Percentiles rank a stretch among this genome's conserved stretches.
Conservation (phyloP, 2,797 vertebrate species). For the Chromobotia macracanthus region DNA sequence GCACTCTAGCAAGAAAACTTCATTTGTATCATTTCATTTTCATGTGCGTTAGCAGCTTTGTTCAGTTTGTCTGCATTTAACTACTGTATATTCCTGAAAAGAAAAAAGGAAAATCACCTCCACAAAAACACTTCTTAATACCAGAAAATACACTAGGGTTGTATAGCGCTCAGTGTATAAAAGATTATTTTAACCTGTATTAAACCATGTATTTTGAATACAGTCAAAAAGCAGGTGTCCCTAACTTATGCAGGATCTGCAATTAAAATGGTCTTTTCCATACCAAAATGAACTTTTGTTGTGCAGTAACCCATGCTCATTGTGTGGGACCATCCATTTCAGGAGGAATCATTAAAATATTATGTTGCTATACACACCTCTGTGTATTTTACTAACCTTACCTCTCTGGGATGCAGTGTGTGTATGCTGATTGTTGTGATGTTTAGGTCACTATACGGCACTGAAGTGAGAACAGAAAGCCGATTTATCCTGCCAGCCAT, state of each 20-base stretch:
- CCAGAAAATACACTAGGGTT: conserved; percentile 69
- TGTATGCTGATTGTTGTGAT: conserved; percentile 81
- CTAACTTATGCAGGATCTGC: conserved; percentile 86
- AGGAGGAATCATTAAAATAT: conserved; percentile 74
- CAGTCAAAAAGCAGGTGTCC: conserved; percentile 72
- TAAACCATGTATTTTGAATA: conserved; percentile 14
- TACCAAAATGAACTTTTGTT: conserved; percentile 76
- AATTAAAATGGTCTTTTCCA: conserved; percentile 74
- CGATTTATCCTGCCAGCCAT: conserved; percentile 78
- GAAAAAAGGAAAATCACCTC: conserved; percentile 82
- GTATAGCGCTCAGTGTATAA: conserved; percentile 57
- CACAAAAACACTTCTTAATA: conserved; percentile 85
- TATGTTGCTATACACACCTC: conserved; percentile 75
- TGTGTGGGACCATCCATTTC: conserved; percentile 82
- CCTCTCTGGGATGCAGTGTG: conserved; percentile 63
- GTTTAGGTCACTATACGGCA: conserved; percentile 83
- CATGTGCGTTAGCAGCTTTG: conserved; percentile 75
- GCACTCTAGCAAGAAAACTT: conserved; percentile 89
- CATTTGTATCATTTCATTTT: conserved; percentile 86
- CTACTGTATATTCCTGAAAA: conserved; percentile 90
- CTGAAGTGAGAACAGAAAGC: conserved; percentile 87
- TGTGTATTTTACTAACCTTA: conserved; percentile 81
- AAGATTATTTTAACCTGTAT: conserved; percentile 61
- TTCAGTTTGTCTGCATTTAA: conserved; percentile 92
- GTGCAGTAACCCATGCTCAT: conserved; percentile 87